These are phyloP conservation scores for Epinotia brunnichana DNA, from an alignment of 2,888 invertebrate genomes.

Conservation along the genomic window DNA sequence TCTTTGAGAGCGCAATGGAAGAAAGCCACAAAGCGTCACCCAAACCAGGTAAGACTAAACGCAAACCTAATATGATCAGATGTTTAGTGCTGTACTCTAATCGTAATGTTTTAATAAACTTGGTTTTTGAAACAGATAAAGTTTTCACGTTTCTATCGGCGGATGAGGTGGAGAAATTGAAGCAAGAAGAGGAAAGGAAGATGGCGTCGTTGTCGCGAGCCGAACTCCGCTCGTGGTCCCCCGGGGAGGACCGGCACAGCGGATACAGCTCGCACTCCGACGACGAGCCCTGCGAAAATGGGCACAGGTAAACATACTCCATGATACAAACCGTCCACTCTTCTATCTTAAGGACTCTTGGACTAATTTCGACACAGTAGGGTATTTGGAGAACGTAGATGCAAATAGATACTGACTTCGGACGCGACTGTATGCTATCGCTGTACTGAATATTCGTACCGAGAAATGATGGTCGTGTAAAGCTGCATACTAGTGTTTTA, in stretches of 20 bases:
- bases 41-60: conserved; percentile 88
- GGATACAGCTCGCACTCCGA: conserved; percentile 82
- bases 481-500: background rate
- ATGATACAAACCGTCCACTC: background rate
- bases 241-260: conserved; percentile 77
- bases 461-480: background rate
- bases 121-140: conserved; percentile 86
- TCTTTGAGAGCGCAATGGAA: conserved; percentile 98
- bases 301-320: conserved; percentile 66
- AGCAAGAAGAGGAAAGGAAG: conserved; percentile 96
- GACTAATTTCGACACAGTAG: background rate
- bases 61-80: background rate
- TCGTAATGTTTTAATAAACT: conserved; percentile 24
- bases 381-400: background rate
- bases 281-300: conserved; percentile 77
- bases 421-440: background rate
- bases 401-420: background rate
- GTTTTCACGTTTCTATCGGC: conserved; percentile 96
- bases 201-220: conserved; percentile 89
- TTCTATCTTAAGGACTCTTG: background rate
- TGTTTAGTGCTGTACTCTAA: background rate
- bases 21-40: conserved; percentile 93
- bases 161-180: conserved; percentile 96
- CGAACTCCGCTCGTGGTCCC: conserved; percentile 83
- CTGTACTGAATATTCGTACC: background rate